Conservation (phyloP, 2,113 vertebrate species). For the Pseudonaja textilis region DNA sequence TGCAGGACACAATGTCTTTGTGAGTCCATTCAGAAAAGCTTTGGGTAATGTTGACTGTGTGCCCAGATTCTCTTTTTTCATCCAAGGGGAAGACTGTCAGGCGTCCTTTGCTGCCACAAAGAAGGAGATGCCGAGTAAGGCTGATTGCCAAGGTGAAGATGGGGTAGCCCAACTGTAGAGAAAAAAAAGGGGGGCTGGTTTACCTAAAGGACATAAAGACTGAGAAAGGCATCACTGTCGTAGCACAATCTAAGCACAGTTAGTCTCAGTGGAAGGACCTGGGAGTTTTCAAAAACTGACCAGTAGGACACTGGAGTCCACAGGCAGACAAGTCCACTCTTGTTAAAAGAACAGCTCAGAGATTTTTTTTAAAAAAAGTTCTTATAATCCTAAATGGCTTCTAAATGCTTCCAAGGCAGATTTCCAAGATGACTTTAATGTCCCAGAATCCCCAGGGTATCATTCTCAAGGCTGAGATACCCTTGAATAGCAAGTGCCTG, state of each 20-base stretch:
- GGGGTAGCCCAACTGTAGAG: constrained; percentile 41
- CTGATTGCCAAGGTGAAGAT: constrained; percentile 54
- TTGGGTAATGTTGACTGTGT: constrained; percentile 35
- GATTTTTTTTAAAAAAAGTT: neutral
- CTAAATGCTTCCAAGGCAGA: neutral
- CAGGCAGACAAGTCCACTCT: neutral
- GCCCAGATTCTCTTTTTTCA: constrained; percentile 20
- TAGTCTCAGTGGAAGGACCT: neutral
- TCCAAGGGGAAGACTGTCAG: constrained; percentile 35
- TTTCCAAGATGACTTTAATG: neutral
- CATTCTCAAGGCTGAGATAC: neutral
- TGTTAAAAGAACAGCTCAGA: neutral
- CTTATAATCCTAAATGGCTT: neutral
- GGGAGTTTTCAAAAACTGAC: neutral
- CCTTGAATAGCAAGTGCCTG: neutral
- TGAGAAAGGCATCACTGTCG: no score
- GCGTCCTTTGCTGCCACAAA: constrained; percentile 50
- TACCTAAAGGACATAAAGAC: neutral
- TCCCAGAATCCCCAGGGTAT: neutral
- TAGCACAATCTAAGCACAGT: neutral
- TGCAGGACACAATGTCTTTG: constrained; percentile 40
- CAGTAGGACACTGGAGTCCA: neutral
- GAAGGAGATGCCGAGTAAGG: constrained; percentile 44
- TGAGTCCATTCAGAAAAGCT: constrained; percentile 35
- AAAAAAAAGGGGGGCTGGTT: no score